These are phyloP conservation scores for Microdon myrmicae DNA, from an alignment of 2,888 invertebrate genomes.

Conservation along the genomic window DNA sequence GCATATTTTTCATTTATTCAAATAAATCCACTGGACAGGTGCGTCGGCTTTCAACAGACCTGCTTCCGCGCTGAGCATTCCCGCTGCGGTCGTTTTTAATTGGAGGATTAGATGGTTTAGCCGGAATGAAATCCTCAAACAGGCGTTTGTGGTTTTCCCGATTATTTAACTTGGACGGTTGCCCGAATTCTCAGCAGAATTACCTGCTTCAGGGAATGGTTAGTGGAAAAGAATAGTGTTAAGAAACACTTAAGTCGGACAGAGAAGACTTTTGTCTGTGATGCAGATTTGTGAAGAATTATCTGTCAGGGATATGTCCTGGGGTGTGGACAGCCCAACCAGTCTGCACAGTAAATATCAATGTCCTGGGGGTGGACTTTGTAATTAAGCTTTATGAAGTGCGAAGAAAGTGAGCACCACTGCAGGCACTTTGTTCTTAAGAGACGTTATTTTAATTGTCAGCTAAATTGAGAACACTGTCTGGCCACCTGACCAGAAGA, in stretches of 20 bases:
- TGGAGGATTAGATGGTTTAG: constrained; percentile 42
- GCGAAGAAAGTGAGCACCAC: too few species aligned
- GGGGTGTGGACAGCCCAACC: too few species aligned
- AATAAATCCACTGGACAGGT: constrained; percentile 30
- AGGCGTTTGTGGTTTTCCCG: constrained; percentile 29
- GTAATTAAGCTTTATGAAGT: too few species aligned
- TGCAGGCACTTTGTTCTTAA: too few species aligned
- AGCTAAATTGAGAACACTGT: too few species aligned
- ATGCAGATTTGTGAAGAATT: background rate
- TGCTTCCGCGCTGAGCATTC: constrained; percentile 2
- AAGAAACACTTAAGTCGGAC: background rate
- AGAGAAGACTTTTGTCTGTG: too few species aligned
- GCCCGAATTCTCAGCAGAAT: too few species aligned
- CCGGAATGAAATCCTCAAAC: constrained; percentile 25
- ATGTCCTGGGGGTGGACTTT: too few species aligned
- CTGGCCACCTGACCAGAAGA: too few species aligned
- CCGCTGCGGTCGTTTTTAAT: constrained; percentile 36
- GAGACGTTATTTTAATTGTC: too few species aligned
- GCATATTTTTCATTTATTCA: constrained; percentile 35
- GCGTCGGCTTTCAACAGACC: constrained; percentile 1
- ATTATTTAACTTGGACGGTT: constrained; percentile 26
- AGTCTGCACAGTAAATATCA: too few species aligned
- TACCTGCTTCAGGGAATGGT: constrained; percentile 1
- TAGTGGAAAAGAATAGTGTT: background rate
- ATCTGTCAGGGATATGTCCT: too few species aligned